Conservation (phyloP, 2,113 vertebrate species). For the Geococcyx californianus region DNA sequence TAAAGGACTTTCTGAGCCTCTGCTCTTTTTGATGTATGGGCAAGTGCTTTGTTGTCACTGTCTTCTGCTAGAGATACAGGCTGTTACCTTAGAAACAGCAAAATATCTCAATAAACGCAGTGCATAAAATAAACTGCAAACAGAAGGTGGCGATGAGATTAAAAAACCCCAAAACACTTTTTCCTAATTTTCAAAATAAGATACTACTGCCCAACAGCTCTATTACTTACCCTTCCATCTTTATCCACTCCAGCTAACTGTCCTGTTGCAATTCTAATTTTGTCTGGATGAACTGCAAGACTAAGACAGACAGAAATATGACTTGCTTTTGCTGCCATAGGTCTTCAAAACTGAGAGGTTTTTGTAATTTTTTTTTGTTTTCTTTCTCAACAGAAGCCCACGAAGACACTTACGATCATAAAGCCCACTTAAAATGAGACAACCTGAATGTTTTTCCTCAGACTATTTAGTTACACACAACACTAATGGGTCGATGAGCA, state of each 20-base stretch:
- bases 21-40: background rate
- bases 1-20: background rate
- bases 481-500: background rate
- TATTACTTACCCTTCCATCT: constrained; percentile 91
- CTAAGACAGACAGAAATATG: constrained; percentile 79
- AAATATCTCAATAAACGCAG: background rate
- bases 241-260: constrained; percentile 99
- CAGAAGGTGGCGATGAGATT: background rate
- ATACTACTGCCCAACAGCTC: constrained; percentile 51
- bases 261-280: constrained; percentile 97
- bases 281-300: constrained; percentile 96
- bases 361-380: background rate
- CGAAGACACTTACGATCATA: background rate
- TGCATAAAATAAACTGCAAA: background rate
- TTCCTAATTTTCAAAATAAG: constrained; percentile 53
- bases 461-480: background rate
- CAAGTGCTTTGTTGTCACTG: background rate
- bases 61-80: background rate
- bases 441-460: background rate
- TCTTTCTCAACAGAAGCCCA: constrained; percentile 34
- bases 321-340: constrained; percentile 54
- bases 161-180: background rate
- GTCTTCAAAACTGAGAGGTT: constrained; percentile 52
- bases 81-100: background rate
- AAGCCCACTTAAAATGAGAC: constrained; percentile 6